Evolutionary conservation across 2,797 vertebrate genomes (phyloP), one percentile per base, ranked within the genome.

Genomic region (Echiichthys vipera): DNA sequence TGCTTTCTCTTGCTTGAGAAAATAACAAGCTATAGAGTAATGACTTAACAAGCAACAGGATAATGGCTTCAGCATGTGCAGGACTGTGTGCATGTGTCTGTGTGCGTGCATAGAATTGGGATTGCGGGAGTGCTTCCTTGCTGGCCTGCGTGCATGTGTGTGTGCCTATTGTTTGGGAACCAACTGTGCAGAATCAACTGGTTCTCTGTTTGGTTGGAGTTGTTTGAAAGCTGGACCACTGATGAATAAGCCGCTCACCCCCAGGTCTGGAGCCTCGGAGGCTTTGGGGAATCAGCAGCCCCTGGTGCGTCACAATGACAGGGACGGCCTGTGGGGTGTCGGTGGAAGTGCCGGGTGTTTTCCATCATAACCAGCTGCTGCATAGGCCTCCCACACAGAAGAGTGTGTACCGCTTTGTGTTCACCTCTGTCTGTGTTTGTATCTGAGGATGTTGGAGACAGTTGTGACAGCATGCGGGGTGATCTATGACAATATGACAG

Each of bases 11-110:
- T 88, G 89, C 87, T 92, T 92, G 92, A 89, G 93, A 94, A 93
- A 94, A 94, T 93, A 94, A 94, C 93, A 94, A 93, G 93, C 92
- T 90, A 89, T 85, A 88, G 91, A 92, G 91, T 95, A 95, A 95
- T 94, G 91, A 94, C 92, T 93, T 93, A 94, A 94, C 93, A 94
- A 94, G 92, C 94, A 92, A 90, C 90, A 89, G 91, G 91, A 92
- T 95, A 94, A 95, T 94, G 90, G 89, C 89, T 95, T 94, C 93
- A 94, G 54, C 94, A 95, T 95, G 94, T 92, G 92, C 77, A 64
- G 65, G 46, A 49, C 80, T 84, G 80, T 63, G 80, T 78, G 78
- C 71, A 62, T 84, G 78, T 73, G 83, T 88, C 57, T 77, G 77
- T 83, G 86, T 85, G 76, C 74, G 69, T 84, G 83, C 78, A 59